phyloP scores from a whole-genome alignment of 2,888 invertebrate species.

The Mellilla xanthometata region DNA sequence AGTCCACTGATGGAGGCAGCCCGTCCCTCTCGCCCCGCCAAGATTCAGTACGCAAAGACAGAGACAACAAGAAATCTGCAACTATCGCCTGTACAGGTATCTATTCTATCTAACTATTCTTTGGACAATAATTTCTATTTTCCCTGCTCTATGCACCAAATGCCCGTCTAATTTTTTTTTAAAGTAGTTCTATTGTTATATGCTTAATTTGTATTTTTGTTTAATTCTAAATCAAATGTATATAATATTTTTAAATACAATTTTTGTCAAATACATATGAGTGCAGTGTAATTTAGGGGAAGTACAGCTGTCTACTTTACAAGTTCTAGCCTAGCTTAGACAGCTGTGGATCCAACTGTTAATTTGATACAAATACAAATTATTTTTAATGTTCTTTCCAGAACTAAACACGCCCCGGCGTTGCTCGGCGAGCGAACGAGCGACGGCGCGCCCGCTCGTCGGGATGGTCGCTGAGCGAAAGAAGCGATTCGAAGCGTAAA shows the following conservation, averaged over 20 bases:
- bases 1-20: slow-evolving; percentile 69
- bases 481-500: slow-evolving; percentile 83
- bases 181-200: no score
- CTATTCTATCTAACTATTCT: no score
- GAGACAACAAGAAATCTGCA: slow-evolving; percentile 85
- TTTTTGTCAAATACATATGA: no score
- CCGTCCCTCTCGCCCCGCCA: slow-evolving; percentile 58
- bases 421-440: slow-evolving; percentile 63
- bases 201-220: no score
- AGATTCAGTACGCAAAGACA: slow-evolving; percentile 78
- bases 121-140: neutral
- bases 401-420: slow-evolving; percentile 64
- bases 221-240: no score
- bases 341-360: no score
- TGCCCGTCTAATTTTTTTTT: neutral
- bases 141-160: neutral
- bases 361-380: no score
- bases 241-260: no score
- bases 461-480: slow-evolving; percentile 89
- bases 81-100: slow-evolving; percentile 88
- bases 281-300: no score
- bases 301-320: no score
- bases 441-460: slow-evolving; percentile 80
- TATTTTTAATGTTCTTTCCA: no score
- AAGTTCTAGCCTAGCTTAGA: no score